Percentiles rank a stretch among this genome's conserved stretches.
Conservation (phyloP, 2,888 invertebrate species). For the Rhagium mordax region DNA sequence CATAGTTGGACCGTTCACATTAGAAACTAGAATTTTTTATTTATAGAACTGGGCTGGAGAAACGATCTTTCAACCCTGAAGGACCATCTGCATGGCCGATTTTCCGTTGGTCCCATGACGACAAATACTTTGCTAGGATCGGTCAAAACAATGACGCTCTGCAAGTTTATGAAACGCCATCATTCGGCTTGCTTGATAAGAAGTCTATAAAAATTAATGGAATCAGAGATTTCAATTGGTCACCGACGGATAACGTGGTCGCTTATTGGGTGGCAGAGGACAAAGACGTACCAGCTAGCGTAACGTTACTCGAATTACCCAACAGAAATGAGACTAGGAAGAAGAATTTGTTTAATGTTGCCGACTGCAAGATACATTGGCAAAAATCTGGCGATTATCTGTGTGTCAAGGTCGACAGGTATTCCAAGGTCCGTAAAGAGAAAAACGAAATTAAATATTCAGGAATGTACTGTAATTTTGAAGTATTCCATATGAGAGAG, state of each 20-base stretch:
- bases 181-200: constrained; percentile 94
- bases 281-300: constrained; percentile 96
- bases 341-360: constrained; percentile 97
- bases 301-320: constrained; percentile 93
- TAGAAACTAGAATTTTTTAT: neutral
- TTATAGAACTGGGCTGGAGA: constrained; percentile 88
- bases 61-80: constrained; percentile 90
- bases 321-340: constrained; percentile 90
- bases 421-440: constrained; percentile 78
- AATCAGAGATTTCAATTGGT: constrained; percentile 97
- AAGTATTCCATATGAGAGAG: constrained; percentile 98
- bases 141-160: constrained; percentile 78
- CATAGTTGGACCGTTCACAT: neutral
- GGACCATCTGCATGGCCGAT: constrained; percentile 90
- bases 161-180: constrained; percentile 96
- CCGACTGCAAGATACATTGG: constrained; percentile 99
- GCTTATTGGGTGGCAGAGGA: constrained; percentile 99
- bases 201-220: constrained; percentile 94
- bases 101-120: constrained; percentile 98
- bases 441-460: constrained; percentile 95
- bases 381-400: constrained; percentile 98
- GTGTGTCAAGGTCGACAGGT: constrained; percentile 93
- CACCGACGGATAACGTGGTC: constrained; percentile 95
- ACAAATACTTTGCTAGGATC: constrained; percentile 93
- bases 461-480: constrained; percentile 98